Evolutionary conservation across 2,797 vertebrate species (phyloP).

Genomic region (Taeniopygia guttata): DNA sequence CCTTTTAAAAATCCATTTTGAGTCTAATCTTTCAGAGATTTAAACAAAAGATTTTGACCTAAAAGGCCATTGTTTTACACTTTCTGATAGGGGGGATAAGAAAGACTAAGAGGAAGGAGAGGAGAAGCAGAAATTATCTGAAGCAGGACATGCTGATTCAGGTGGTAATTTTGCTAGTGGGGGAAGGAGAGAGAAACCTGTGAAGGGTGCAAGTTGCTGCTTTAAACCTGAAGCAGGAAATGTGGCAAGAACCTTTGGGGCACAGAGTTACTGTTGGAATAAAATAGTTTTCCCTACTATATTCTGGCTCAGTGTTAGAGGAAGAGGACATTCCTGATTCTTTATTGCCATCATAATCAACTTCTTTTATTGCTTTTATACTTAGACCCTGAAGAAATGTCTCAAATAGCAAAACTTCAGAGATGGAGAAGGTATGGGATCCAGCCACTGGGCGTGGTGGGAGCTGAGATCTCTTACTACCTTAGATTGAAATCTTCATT

Average conservation of each 20-base stretch:
- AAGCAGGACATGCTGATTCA: slow-evolving; percentile 40
- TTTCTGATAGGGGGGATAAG: slow-evolving; percentile 50
- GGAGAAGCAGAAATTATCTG: slow-evolving; percentile 47
- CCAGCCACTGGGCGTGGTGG: fast-evolving
- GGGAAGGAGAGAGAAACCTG: neutral
- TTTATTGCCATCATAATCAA: neutral
- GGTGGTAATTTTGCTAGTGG: slow-evolving; percentile 18
- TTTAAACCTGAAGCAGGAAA: neutral
- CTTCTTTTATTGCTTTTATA: neutral
- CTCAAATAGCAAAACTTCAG: neutral
- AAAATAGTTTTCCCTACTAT: neutral
- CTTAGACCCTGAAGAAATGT: neutral
- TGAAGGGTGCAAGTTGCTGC: neutral
- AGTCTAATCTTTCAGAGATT: slow-evolving; percentile 68
- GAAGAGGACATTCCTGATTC: neutral
- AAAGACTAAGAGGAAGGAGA: slow-evolving; percentile 4
- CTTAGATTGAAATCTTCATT: neutral
- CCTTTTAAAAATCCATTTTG: slow-evolving; percentile 73
- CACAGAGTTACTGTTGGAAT: neutral
- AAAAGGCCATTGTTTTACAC: slow-evolving; percentile 68
- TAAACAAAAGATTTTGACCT: slow-evolving; percentile 69
- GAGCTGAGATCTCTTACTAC: neutral
- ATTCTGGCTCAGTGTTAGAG: neutral
- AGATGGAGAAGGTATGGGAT: neutral
- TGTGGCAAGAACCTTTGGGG: neutral